Conservation (phyloP, 2,888 invertebrate species). For the Drosophila falleni region DNA sequence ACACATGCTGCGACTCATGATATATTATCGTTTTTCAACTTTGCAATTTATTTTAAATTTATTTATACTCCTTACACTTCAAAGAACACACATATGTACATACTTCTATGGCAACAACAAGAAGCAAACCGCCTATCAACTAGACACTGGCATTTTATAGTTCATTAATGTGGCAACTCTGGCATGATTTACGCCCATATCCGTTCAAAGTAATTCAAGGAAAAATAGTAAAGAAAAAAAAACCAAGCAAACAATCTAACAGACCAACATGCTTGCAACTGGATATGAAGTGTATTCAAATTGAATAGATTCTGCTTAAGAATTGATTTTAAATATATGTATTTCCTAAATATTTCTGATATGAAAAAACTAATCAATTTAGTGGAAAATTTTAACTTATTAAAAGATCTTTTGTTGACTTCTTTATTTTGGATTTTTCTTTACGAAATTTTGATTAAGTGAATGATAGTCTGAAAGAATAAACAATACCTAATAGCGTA, state of each 20-base stretch:
- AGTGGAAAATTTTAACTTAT: no score
- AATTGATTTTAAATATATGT: no score
- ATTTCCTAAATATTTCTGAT: no score
- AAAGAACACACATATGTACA: conserved; percentile 9
- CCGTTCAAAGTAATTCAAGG: conserved; percentile 15
- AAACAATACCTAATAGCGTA: not conserved
- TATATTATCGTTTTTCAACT: conserved; percentile 77
- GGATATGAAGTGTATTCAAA: not conserved
- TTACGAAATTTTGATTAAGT: no score
- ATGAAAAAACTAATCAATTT: no score
- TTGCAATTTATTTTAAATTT: conserved; percentile 81
- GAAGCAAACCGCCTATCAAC: conserved; percentile 41
- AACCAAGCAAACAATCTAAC: not conserved
- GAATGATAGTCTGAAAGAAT: no score
- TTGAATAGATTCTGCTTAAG: not conserved
- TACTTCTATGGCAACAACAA: conserved; percentile 15
- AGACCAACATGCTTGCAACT: not conserved
- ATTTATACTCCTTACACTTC: conserved; percentile 53
- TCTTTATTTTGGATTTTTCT: no score
- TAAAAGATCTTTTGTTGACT: no score
- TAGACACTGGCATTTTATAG: conserved; percentile 63
- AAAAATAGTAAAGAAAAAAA: not conserved
- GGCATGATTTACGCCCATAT: conserved; percentile 70
- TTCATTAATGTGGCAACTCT: conserved; percentile 71
- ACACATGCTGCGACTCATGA: conserved; percentile 80